Evolutionary conservation across 2,797 vertebrate genomes (phyloP).

Genomic region (Astyanax mexicanus): DNA sequence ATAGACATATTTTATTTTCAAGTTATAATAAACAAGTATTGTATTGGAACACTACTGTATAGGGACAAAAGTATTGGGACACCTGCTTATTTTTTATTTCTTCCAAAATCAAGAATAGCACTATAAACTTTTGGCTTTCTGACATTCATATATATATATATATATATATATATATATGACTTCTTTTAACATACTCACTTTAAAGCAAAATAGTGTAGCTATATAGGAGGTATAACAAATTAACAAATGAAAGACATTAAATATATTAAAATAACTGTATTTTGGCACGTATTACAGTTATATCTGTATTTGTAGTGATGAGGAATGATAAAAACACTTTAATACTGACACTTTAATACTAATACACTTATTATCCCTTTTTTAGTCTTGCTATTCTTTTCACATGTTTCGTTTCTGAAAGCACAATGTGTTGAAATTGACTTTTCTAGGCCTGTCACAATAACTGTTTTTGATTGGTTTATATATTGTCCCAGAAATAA

Average conservation of each 20-base stretch:
- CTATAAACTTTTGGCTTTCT: too few relatives aligned
- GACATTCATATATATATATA: too few relatives aligned
- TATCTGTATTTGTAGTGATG: not conserved
- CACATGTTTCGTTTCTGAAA: not conserved
- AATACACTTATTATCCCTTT: slow-evolving; percentile 5
- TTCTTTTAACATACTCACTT: slow-evolving; percentile 64
- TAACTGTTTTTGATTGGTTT: too few relatives aligned
- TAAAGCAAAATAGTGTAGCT: slow-evolving; percentile 49
- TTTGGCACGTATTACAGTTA: slow-evolving; percentile 56
- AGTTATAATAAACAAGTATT: too few relatives aligned
- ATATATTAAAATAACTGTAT: slow-evolving; percentile 50
- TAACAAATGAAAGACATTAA: too few relatives aligned
- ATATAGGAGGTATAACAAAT: too few relatives aligned
- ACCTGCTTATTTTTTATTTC: too few relatives aligned
- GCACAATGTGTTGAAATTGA: not conserved
- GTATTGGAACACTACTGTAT: too few relatives aligned
- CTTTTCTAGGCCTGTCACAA: not conserved
- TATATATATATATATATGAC: slow-evolving; percentile 50
- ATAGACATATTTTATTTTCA: too few relatives aligned
- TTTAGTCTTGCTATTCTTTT: not conserved
- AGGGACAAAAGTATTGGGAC: too few relatives aligned
- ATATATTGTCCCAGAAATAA: too few relatives aligned
- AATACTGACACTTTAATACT: slow-evolving; percentile 2
- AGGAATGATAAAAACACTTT: slow-evolving; percentile 25
- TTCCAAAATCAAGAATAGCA: too few relatives aligned